Evolutionary conservation across 2,113 vertebrate genomes (phyloP).

Genomic region (Salvator merianae): DNA sequence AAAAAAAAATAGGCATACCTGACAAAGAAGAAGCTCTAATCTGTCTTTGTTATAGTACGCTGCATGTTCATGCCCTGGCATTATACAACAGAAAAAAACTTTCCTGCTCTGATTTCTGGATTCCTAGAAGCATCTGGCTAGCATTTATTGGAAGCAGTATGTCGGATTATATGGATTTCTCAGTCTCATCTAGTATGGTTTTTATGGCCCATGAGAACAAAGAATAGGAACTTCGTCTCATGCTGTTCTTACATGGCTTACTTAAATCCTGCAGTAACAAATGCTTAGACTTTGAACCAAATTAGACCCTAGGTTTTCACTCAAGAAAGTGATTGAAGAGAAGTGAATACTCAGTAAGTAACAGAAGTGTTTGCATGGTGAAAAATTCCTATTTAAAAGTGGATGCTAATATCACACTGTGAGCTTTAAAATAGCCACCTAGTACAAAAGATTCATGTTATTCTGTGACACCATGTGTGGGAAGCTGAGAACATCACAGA

Average conservation of each 20-base stretch:
- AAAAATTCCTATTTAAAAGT: slow-evolving; percentile 52
- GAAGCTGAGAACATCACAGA: slow-evolving; percentile 64
- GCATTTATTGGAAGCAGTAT: too few species aligned
- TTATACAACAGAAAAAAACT: neutral
- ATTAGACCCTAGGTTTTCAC: neutral
- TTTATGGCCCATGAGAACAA: neutral
- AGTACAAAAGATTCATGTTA: slow-evolving; percentile 71
- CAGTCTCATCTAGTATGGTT: neutral
- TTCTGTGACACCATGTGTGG: slow-evolving; percentile 68
- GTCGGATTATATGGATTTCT: neutral
- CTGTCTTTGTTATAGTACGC: too few species aligned
- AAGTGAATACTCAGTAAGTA: neutral
- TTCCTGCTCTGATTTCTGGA: too few species aligned
- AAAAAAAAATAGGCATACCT: too few species aligned
- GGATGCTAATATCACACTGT: slow-evolving; percentile 59
- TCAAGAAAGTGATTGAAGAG: slow-evolving; percentile 5
- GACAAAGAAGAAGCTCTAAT: too few species aligned
- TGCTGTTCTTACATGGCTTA: neutral
- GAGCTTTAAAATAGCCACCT: slow-evolving; percentile 73
- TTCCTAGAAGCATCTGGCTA: neutral
- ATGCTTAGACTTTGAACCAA: neutral
- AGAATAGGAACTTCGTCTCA: neutral
- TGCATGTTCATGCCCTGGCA: neutral
- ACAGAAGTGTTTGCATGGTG: slow-evolving; percentile 6
- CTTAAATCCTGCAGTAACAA: neutral